phyloP scores from a whole-genome alignment of 2,888 invertebrate genomes.

The Watsonalla binaria region DNA sequence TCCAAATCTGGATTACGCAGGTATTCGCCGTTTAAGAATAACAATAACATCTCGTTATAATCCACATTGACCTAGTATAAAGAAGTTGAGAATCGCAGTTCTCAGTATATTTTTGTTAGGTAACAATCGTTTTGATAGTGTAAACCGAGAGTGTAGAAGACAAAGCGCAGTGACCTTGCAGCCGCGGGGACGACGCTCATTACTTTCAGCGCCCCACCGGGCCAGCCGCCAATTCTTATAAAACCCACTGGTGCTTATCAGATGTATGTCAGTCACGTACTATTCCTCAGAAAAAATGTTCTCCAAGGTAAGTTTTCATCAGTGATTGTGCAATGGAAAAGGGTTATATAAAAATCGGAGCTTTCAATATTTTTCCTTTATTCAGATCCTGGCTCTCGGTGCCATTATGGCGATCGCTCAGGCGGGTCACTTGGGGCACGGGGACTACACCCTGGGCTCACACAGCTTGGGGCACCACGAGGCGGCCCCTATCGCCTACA shows the following conservation, averaged over 20 bases:
- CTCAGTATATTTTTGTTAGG: constrained; percentile 62
- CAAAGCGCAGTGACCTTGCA: constrained; percentile 66
- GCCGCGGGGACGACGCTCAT: constrained; percentile 43
- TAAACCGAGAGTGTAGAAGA: constrained; percentile 64
- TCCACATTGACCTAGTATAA: constrained; percentile 53
- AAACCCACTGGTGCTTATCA: constrained; percentile 64
- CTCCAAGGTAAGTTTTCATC: constrained; percentile 57
- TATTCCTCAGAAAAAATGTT: constrained; percentile 68
- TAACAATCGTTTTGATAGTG: constrained; percentile 63
- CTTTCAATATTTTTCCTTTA: constrained; percentile 6
- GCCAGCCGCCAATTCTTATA: constrained; percentile 62
- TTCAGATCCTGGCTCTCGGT: constrained; percentile 57
- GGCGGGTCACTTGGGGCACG: constrained; percentile 66
- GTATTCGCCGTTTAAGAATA: constrained; percentile 16
- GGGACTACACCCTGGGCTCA: constrained; percentile 33
- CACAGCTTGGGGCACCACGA: constrained; percentile 32
- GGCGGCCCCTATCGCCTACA: constrained; percentile 24
- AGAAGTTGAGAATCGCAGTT: constrained; percentile 48
- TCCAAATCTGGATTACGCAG: constrained; percentile 1
- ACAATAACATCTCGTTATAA: constrained; percentile 41
- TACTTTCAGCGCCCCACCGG: constrained; percentile 66
- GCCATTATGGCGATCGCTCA: constrained; percentile 63
- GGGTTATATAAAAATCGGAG: not conserved
- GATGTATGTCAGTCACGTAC: constrained; percentile 69
- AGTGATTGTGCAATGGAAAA: constrained; percentile 23